Percentiles rank a stretch among this genome's conserved stretches.
Conservation (phyloP, 2,888 invertebrate species). For the Piscicola geometra region DNA sequence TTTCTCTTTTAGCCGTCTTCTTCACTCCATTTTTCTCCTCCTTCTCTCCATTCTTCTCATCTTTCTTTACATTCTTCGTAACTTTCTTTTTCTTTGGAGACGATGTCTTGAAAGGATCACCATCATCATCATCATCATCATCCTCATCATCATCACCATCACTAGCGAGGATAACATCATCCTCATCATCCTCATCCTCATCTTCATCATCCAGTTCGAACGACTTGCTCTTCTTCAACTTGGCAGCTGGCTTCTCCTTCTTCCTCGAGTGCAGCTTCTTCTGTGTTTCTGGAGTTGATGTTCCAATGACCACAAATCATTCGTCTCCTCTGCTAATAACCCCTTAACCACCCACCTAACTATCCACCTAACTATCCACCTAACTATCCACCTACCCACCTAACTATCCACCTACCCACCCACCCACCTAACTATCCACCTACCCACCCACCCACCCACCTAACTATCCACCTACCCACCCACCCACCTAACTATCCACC, state of each 20-base stretch:
- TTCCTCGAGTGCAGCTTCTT: constrained; percentile 51
- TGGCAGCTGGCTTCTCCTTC: constrained; percentile 33
- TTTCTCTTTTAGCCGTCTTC: not conserved
- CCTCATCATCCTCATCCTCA: not conserved
- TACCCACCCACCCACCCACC: too few species aligned
- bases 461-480: too few species aligned
- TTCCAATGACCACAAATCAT: too few species aligned
- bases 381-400: too few species aligned
- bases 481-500: too few species aligned
- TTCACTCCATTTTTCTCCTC: not conserved
- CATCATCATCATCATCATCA: constrained; percentile 18
- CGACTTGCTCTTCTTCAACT: constrained; percentile 20
- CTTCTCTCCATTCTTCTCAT: not conserved
- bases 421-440: too few species aligned
- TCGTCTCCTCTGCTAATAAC: too few species aligned
- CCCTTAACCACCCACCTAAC: too few species aligned
- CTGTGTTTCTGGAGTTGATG: constrained; percentile 53
- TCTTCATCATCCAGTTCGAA: not conserved
- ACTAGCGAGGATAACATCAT: not conserved
- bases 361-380: too few species aligned
- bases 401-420: too few species aligned
- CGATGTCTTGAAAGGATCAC: not conserved
- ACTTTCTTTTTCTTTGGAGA: constrained; percentile 8
- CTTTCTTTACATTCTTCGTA: not conserved
- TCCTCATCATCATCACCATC: not conserved